Evolutionary conservation across 2,888 invertebrate species (phyloP), one percentile per base, ranked within the genome.

Genomic region (Nomada fucata): DNA sequence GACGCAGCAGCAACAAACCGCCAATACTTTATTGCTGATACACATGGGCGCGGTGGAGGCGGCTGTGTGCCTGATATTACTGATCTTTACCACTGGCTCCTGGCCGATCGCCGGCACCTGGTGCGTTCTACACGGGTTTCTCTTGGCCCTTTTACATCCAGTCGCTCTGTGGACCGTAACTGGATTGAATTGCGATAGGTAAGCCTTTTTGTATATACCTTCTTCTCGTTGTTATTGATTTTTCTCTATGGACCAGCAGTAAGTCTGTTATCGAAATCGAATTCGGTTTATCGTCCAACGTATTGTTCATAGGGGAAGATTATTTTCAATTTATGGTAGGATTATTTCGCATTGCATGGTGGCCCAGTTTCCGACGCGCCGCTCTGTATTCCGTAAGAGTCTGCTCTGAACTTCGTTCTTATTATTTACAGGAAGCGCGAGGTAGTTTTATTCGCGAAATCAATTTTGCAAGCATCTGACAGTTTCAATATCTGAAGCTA

Each of bases 141-240:
- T 97, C 60, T 95, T 96, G 83, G 96, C 96, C 42, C 95, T 97
- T 4, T 94, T 97, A 64, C 96, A 97, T 89, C 97, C 97, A 4
- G 94, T 97, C 79, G 96, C 96, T 59, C 94, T 97, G 84, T 97
- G 97, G 97, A 97, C 97, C 2, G 96, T 97, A 50, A 97, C 97
- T 87, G 97, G 97, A 5, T 94, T 97, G 82, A 97, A 97, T 91
- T 97, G 96, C 77, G 97, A 97, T 93, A 94, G 93, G 93, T 93
- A 78, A 86, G 76, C 63, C 26, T 3, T 5, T 20, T 10, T 15
- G 10, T 36, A 13, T 0, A n/a, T n/a, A 20, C 44, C 1, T 42
- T 18, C 18, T 5, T 1, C n/a, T 1, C 15, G 5, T 0, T 55
- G n/a, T 11, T 23, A n/a, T 36, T 9, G 15, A 57, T 13, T 15